Conservation (phyloP, 1,140 invertebrate genomes). For the Sesamia nonagrioides region DNA sequence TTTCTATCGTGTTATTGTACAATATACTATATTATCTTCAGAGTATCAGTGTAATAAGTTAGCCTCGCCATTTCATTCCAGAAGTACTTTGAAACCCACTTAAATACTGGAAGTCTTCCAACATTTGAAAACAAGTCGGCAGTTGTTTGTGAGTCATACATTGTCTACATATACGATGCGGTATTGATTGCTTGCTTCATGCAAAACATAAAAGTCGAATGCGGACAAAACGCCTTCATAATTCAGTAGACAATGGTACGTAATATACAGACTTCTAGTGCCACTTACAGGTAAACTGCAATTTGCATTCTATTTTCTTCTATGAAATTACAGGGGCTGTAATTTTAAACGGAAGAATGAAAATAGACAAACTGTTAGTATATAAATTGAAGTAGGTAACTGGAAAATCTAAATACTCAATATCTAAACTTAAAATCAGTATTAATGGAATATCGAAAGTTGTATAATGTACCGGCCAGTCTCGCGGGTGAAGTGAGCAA, state of each 20-base stretch:
- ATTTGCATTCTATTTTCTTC: not conserved
- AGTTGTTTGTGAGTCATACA: slow-evolving; percentile 12
- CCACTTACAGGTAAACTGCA: slow-evolving; percentile 19
- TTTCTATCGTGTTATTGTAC: not conserved
- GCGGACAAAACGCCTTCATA: slow-evolving; percentile 9
- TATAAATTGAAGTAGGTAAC: not conserved
- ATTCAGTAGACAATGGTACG: slow-evolving; percentile 31
- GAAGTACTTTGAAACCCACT: slow-evolving; percentile 16
- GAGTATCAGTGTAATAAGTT: slow-evolving; percentile 15
- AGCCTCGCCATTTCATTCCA: not conserved
- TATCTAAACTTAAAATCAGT: not conserved
- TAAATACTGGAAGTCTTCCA: slow-evolving; percentile 24
- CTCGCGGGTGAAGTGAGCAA: not conserved
- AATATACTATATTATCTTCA: not conserved
- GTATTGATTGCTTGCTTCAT: slow-evolving; percentile 26
- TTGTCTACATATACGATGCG: not conserved
- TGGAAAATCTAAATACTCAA: not conserved
- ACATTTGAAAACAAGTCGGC: slow-evolving; percentile 9
- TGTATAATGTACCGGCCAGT: not conserved
- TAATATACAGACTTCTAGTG: not conserved
- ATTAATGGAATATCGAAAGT: not conserved
- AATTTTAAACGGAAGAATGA: not conserved
- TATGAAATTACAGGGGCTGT: not conserved
- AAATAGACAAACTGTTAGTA: not conserved
- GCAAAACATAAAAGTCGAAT: slow-evolving; percentile 38